phyloP scores from a whole-genome alignment of 1,140 invertebrate species.

The Sycophaga agraensis region DNA sequence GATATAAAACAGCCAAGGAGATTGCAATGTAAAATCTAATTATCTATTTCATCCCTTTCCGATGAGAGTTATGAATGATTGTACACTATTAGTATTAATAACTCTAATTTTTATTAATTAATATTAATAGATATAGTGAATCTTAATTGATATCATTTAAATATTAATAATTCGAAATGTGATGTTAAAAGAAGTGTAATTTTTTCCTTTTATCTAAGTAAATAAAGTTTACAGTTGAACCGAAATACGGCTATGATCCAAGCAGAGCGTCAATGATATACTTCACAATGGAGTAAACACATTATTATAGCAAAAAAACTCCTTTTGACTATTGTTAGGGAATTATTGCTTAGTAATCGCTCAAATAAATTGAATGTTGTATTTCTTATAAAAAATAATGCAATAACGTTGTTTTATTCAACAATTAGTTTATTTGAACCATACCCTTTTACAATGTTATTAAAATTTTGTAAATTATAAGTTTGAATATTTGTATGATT shows the following conservation, averaged over 20 bases:
- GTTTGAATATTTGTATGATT: not conserved
- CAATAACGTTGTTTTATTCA: conserved; percentile 18
- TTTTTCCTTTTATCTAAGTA: conserved; percentile 51
- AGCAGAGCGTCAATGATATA: conserved; percentile 25
- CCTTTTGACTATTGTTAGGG: conserved; percentile 51
- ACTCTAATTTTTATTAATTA: conserved; percentile 53
- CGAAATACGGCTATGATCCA: conserved; percentile 31
- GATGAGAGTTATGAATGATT: conserved; percentile 50
- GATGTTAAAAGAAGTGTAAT: conserved; percentile 55
- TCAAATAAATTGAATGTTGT: conserved; percentile 56
- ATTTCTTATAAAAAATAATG: conserved; percentile 50
- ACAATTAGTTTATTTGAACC: conserved; percentile 16
- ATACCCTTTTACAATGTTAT: conserved; percentile 7
- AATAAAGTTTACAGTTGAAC: conserved; percentile 54
- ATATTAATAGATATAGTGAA: conserved; percentile 49
- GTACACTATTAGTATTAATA: conserved; percentile 60
- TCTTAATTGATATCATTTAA: conserved; percentile 56
- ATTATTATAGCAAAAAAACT: conserved; percentile 31
- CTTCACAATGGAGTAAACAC: conserved; percentile 22
- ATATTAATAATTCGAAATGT: conserved; percentile 57
- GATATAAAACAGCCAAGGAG: conserved; percentile 33
- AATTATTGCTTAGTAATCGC: conserved; percentile 55
- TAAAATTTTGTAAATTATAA: not conserved
- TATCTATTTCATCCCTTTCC: conserved; percentile 32
- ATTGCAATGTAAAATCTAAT: conserved; percentile 44